These are phyloP conservation scores for Bryconaethiops microstoma DNA, from an alignment of 2,797 vertebrate genomes.

Conservation along the genomic window DNA sequence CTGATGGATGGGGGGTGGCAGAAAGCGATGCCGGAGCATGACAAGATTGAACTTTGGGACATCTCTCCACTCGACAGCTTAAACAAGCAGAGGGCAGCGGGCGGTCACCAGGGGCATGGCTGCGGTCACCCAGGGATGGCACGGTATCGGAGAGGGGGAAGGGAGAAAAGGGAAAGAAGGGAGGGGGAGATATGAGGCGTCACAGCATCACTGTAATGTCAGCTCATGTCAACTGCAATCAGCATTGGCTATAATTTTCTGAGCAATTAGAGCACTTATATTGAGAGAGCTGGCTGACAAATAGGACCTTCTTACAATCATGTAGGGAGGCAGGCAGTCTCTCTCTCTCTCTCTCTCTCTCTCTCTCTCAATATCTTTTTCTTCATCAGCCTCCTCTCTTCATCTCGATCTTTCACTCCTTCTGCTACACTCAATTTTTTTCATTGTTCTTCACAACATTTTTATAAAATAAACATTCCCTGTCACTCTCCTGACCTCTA, in stretches of 20 bases:
- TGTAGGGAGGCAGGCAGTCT: slow-evolving; percentile 23
- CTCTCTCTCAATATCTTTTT: neutral
- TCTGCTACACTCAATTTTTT: neutral
- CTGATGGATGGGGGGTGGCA: slow-evolving; percentile 73
- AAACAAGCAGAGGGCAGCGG: slow-evolving; percentile 75
- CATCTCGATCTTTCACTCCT: neutral
- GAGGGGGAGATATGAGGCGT: slow-evolving; percentile 53
- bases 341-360: slow-evolving; percentile 1
- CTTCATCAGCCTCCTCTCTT: neutral
- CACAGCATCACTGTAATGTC: slow-evolving; percentile 75
- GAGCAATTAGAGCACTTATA: slow-evolving; percentile 89
- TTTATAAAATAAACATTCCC: no score
- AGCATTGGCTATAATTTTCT: slow-evolving; percentile 82
- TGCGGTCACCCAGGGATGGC: slow-evolving; percentile 73
- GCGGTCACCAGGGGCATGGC: slow-evolving; percentile 77
- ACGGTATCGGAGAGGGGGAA: slow-evolving; percentile 65
- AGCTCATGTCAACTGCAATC: slow-evolving; percentile 82
- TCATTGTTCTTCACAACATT: no score
- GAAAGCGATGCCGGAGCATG: slow-evolving; percentile 74
- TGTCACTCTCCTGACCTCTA: no score
- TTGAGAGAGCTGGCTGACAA: slow-evolving; percentile 76
- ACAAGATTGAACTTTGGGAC: slow-evolving; percentile 82
- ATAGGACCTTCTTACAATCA: slow-evolving; percentile 68
- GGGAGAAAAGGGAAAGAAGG: slow-evolving; percentile 12
- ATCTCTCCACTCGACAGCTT: slow-evolving; percentile 76